phyloP scores from a whole-genome alignment of 2,113 vertebrate species.

The Phalacrocorax brasilianus region DNA sequence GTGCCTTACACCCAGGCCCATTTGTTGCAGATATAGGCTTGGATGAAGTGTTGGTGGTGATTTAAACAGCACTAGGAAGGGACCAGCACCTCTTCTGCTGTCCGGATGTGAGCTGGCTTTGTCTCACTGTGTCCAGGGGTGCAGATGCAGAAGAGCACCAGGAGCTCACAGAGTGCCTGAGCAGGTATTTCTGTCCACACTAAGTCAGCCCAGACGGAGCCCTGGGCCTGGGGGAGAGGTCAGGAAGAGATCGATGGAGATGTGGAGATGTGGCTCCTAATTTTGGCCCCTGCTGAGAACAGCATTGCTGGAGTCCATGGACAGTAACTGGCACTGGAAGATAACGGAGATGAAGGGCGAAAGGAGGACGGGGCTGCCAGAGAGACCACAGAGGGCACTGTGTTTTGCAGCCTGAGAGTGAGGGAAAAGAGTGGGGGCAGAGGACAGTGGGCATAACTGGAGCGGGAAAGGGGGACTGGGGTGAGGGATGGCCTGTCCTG shows the following conservation, averaged over 20 bases:
- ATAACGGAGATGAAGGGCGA: background rate
- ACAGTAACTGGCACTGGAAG: background rate
- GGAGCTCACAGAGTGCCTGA: background rate
- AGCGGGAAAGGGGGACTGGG: background rate
- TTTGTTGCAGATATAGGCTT: background rate
- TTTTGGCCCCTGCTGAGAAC: background rate
- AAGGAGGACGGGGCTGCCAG: background rate
- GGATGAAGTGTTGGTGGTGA: background rate
- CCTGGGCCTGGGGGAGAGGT: background rate
- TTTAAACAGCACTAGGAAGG: background rate
- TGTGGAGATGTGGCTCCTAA: background rate
- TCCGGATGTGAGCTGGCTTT: background rate
- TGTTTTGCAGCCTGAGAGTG: accelerated
- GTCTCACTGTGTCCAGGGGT: background rate
- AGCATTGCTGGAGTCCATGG: background rate
- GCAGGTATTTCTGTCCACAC: background rate
- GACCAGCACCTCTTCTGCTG: background rate
- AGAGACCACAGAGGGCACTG: background rate
- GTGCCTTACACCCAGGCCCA: background rate
- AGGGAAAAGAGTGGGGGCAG: background rate
- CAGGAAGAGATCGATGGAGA: background rate
- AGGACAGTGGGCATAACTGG: background rate
- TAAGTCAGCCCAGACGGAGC: background rate
- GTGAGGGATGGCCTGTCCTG: background rate
- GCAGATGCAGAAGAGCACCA: background rate